Conservation (phyloP, 2,113 vertebrate species). For the Burhinus oedicnemus region DNA sequence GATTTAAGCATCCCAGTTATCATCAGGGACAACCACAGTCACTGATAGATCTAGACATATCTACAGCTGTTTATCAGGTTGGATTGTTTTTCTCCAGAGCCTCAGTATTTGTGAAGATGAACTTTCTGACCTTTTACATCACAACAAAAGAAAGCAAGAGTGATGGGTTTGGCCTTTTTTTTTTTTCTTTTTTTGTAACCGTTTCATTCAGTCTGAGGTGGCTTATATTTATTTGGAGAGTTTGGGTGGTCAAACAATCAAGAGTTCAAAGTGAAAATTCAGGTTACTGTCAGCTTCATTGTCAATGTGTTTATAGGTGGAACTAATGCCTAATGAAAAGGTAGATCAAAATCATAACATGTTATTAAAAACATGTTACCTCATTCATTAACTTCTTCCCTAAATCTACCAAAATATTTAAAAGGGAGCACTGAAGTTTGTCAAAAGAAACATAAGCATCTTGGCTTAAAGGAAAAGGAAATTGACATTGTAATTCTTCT, state of each 20-base stretch:
- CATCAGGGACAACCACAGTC: not conserved
- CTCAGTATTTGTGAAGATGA: not conserved
- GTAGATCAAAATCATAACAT: not conserved
- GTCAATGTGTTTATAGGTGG: not conserved
- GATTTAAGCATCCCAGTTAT: not conserved
- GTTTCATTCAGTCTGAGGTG: not conserved
- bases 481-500: accelerated
- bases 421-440: not conserved
- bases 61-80: not conserved
- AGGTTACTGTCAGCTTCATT: not conserved
- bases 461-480: not conserved
- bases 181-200: not conserved
- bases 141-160: not conserved
- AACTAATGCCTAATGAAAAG: not conserved
- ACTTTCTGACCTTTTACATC: not conserved
- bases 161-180: not conserved
- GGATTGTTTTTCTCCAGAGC: not conserved
- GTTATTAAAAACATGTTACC: not conserved
- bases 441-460: not conserved
- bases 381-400: not conserved
- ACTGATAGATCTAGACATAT: not conserved
- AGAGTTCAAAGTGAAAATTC: not conserved
- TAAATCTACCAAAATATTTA: not conserved
- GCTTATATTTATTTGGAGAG: not conserved
- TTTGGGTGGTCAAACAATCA: not conserved